Evolutionary conservation across 92 coral and sea anemone species (phyloP).

Genomic region (Epizoanthus illoricatus): DNA sequence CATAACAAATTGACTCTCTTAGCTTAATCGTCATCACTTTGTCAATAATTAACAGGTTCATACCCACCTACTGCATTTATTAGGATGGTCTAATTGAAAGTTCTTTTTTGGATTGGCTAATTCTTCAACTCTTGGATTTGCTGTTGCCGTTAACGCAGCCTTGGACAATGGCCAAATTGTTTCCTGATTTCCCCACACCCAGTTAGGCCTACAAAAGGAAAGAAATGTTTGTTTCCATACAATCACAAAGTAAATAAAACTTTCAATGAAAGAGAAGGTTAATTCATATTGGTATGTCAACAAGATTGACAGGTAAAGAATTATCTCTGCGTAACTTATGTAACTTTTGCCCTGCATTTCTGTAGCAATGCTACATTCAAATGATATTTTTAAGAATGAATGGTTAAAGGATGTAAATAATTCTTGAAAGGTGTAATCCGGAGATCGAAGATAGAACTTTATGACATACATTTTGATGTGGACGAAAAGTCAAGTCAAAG

Average conservation of each 20-base stretch:
- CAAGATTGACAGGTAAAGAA: not conserved
- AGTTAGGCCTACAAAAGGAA: conserved; percentile 61
- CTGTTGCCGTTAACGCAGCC: conserved; percentile 59
- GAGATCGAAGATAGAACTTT: no score
- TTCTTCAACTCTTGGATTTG: conserved; percentile 68
- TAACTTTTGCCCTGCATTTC: no score
- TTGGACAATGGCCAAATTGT: conserved; percentile 76
- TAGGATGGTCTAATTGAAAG: conserved; percentile 69
- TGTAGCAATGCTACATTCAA: no score
- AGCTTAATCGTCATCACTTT: not conserved
- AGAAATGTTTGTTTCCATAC: conserved; percentile 6
- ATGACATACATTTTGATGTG: not conserved
- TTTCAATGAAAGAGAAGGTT: not conserved
- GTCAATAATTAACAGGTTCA: conserved; percentile 24
- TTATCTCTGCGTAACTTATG: not conserved
- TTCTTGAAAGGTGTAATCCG: no score
- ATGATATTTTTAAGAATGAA: no score
- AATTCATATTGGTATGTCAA: not conserved
- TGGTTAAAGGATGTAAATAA: no score
- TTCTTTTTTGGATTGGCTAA: conserved; percentile 88
- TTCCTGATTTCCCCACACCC: conserved; percentile 84
- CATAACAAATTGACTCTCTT: not conserved
- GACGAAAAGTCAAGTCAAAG: not conserved
- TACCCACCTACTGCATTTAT: conserved; percentile 73
- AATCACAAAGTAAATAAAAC: conserved; percentile 18